These are phyloP conservation scores for Galendromus occidentalis DNA, from an alignment of 1,140 invertebrate genomes.

Conservation along the genomic window DNA sequence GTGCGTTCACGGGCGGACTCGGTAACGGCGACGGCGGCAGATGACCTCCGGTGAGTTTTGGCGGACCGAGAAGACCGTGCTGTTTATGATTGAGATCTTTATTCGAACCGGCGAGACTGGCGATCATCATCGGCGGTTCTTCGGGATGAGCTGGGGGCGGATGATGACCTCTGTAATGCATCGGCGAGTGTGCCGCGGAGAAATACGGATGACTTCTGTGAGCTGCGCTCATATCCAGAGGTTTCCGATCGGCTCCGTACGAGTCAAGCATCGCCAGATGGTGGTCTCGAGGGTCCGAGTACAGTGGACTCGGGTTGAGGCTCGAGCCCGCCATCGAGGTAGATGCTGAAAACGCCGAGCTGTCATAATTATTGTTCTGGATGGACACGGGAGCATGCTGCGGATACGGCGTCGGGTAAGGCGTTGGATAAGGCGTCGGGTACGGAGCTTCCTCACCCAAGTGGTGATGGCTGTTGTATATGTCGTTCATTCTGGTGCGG, in stretches of 20 bases:
- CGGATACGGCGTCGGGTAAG: not conserved
- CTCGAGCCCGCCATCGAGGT: not conserved
- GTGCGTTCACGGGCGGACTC: not conserved
- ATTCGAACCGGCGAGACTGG: not conserved
- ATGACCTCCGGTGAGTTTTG: not conserved
- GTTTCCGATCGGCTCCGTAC: not conserved
- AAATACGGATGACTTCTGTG: conserved; percentile 3
- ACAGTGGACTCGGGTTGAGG: not conserved
- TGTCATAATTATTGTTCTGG: conserved; percentile 8
- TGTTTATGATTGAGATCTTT: conserved; percentile 7
- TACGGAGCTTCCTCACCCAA: not conserved
- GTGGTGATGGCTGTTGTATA: conserved; percentile 1
- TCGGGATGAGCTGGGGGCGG: not conserved
- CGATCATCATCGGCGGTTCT: not conserved
- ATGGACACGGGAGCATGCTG: conserved; percentile 5
- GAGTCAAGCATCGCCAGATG: not conserved
- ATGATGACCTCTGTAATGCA: conserved; percentile 3
- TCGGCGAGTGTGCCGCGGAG: not conserved
- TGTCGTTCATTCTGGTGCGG: not conserved
- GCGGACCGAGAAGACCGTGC: not conserved
- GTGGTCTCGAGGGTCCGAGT: not conserved
- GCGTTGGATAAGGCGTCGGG: not conserved
- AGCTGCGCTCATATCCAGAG: conserved; percentile 2
- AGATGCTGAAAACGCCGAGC: not conserved
- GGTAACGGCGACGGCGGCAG: not conserved